Conservation (phyloP, 2,888 invertebrate species). For the Pyrrhosoma nymphula region DNA sequence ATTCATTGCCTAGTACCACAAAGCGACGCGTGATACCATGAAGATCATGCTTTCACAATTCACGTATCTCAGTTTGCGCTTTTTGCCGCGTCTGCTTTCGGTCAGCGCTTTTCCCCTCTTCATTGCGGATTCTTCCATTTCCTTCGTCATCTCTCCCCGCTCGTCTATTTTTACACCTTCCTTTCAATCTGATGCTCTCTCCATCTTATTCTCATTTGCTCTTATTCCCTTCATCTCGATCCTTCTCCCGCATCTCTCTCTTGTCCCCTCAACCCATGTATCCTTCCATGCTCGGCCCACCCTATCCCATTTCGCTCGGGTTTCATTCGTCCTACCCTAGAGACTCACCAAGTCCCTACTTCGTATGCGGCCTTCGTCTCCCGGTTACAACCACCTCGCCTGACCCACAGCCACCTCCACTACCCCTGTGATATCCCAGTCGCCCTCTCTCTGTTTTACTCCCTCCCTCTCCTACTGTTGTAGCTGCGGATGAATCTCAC, state of each 20-base stretch:
- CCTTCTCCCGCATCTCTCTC: not conserved
- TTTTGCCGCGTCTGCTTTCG: too few species aligned
- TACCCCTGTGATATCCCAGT: not conserved
- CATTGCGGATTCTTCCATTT: not conserved
- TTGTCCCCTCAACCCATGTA: not conserved
- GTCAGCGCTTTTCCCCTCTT: not conserved
- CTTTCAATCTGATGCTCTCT: not conserved
- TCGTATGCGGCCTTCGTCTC: constrained; percentile 12
- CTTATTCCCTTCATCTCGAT: not conserved
- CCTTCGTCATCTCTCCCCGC: not conserved
- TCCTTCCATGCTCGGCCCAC: not conserved
- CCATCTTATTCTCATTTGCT: constrained; percentile 28
- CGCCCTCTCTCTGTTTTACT: not conserved
- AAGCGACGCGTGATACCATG: too few species aligned
- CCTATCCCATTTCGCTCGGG: not conserved
- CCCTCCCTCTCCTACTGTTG: not conserved
- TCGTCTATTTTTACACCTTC: not conserved
- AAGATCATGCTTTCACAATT: too few species aligned
- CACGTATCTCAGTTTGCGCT: too few species aligned
- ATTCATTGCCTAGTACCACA: too few species aligned
- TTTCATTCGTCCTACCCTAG: not conserved
- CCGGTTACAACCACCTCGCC: not conserved
- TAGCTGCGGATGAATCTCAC: too few species aligned
- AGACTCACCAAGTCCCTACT: not conserved
- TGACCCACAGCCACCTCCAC: not conserved